A percentile compares a stretch with the other conserved stretches of the same genome.
These are phyloP conservation scores for Trichacis sp. DNA, from an alignment of 2,888 invertebrate genomes.

Conservation along the genomic window DNA sequence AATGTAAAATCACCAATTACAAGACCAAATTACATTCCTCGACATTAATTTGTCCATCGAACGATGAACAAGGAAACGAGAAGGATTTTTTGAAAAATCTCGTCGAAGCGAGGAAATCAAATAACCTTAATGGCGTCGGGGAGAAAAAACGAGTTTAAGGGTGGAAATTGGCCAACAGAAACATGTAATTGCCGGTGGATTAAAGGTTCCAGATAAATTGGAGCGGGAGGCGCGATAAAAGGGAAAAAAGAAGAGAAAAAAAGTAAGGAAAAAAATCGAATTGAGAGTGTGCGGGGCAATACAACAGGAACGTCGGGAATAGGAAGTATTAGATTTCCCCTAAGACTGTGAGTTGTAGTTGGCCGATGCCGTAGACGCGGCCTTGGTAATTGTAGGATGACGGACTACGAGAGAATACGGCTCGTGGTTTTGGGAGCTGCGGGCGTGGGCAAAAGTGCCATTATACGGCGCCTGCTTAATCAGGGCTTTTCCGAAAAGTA, in stretches of 20 bases:
- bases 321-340: constrained; percentile 3
- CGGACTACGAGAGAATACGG: constrained; percentile 83
- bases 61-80: no score
- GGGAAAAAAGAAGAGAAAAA: constrained; percentile 1
- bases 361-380: background rate
- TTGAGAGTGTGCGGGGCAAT: background rate
- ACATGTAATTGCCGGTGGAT: constrained; percentile 10
- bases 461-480: constrained; percentile 83
- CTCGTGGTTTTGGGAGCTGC: constrained; percentile 86
- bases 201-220: constrained; percentile 5
- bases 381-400: constrained; percentile 68
- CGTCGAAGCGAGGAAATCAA: constrained; percentile 5
- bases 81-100: no score
- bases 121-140: constrained; percentile 6
- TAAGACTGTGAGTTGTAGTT: background rate
- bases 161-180: constrained; percentile 5
- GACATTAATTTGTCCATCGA: no score
- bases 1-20: no score
- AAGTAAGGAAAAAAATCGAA: constrained; percentile 8
- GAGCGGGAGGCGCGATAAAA: constrained; percentile 5
- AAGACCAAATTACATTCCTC: no score
- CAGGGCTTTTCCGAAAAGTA: constrained; percentile 86
- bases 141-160: constrained; percentile 4
- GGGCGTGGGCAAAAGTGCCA: constrained; percentile 87
- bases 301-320: background rate